phyloP scores from a whole-genome alignment of 2,797 vertebrate genomes.

The Morus bassanus region DNA sequence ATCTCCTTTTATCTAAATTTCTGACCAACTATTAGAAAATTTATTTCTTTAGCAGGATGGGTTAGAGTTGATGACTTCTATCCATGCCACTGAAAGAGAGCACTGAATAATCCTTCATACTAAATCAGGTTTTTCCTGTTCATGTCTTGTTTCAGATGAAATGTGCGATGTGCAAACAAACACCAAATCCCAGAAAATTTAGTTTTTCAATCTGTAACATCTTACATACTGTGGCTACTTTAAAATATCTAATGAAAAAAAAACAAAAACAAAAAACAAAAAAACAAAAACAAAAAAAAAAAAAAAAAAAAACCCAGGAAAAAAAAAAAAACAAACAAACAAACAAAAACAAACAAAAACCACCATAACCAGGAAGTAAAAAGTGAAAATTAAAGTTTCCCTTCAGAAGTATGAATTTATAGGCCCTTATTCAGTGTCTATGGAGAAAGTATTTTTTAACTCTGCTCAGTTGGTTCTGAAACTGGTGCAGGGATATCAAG shows the following conservation, averaged over 20 bases:
- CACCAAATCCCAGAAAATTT: neutral
- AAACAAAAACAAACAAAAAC: neutral
- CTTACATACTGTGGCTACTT: neutral
- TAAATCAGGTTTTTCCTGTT: neutral
- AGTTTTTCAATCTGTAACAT: neutral
- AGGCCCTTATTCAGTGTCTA: neutral
- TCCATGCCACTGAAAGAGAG: neutral
- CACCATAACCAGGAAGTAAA: neutral
- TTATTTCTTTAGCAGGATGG: neutral
- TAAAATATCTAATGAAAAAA: neutral
- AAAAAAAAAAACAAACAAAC: no score
- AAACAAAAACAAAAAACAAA: neutral
- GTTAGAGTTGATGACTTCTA: neutral
- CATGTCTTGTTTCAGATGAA: neutral
- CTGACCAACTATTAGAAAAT: neutral
- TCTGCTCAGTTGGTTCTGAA: neutral
- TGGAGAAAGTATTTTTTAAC: neutral
- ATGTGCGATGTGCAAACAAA: neutral
- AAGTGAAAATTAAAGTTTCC: neutral
- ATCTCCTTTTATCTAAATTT: neutral
- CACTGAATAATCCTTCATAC: neutral
- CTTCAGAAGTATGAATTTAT: neutral
- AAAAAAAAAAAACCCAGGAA: neutral
- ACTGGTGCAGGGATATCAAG: neutral
- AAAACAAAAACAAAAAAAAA: fast-evolving